Percentiles rank a stretch among this genome's conserved stretches.
These are phyloP conservation scores for Colletes collaris DNA, from an alignment of 2,888 invertebrate genomes.

Conservation along the genomic window DNA sequence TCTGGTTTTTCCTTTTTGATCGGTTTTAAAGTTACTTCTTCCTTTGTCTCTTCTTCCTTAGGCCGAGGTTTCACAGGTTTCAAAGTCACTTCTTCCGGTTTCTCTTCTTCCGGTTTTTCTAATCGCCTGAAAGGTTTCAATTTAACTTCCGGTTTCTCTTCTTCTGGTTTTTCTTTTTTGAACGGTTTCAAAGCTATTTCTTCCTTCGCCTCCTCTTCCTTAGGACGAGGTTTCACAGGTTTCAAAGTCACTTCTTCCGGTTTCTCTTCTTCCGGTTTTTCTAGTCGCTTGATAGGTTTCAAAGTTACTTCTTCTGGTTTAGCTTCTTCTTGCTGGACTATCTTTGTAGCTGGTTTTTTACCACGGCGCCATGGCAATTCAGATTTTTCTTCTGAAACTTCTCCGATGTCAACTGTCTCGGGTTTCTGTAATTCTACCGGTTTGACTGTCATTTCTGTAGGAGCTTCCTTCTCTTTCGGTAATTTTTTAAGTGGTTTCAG, in stretches of 20 bases:
- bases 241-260: constrained; percentile 71
- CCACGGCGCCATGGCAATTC: constrained; percentile 71
- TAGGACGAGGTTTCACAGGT: constrained; percentile 72
- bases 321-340: constrained; percentile 47
- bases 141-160: constrained; percentile 63
- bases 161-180: constrained; percentile 72
- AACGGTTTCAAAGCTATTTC: constrained; percentile 74
- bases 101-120: constrained; percentile 62
- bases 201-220: constrained; percentile 66
- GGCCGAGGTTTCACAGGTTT: constrained; percentile 73
- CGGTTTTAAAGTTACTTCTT: constrained; percentile 72
- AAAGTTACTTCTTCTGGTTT: constrained; percentile 71
- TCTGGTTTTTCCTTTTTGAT: constrained; percentile 75
- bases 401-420: constrained; percentile 19
- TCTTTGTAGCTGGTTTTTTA: constrained; percentile 41
- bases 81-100: constrained; percentile 72
- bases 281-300: constrained; percentile 73
- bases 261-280: constrained; percentile 63
- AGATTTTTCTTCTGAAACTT: constrained; percentile 38
- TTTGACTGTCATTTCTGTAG: constrained; percentile 75
- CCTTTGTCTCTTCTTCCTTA: constrained; percentile 68
- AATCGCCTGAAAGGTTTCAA: constrained; percentile 45
- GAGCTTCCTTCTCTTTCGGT: constrained; percentile 78
- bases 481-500: constrained; percentile 76
- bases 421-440: constrained; percentile 42